A percentile compares a stretch with the other conserved stretches of the same genome.
Conservation (phyloP, 2,113 vertebrate species). For the Spheniscus mendiculus region DNA sequence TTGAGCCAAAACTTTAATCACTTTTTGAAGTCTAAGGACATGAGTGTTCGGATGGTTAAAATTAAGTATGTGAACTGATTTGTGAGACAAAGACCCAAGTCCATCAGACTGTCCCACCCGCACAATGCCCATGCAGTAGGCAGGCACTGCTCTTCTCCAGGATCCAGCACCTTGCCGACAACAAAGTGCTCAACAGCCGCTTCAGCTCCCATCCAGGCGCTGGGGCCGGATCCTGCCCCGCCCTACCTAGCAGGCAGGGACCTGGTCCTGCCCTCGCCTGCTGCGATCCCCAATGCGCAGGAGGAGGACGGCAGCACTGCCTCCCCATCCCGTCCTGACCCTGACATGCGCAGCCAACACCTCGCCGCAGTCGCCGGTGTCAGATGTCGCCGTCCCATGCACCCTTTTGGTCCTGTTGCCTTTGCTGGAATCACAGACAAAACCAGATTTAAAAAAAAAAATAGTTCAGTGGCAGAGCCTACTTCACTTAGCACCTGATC, state of each 20-base stretch:
- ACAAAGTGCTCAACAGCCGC: background rate
- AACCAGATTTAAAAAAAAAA: background rate
- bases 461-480: background rate
- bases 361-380: accelerated
- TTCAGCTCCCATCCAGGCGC: background rate
- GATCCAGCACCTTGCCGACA: background rate
- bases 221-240: background rate
- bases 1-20: background rate
- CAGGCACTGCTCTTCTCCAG: background rate
- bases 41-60: background rate
- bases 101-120: background rate
- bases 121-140: background rate
- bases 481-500: background rate
- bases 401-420: background rate
- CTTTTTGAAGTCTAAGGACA: background rate
- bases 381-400: background rate
- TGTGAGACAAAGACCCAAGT: background rate
- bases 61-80: background rate
- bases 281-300: accelerated
- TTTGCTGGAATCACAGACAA: background rate
- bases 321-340: background rate
- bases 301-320: background rate
- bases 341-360: background rate
- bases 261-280: background rate
- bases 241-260: background rate